Base-by-base conservation (phyloP, 2,113 vertebrate genomes). In the Carassius carassius region DNA sequence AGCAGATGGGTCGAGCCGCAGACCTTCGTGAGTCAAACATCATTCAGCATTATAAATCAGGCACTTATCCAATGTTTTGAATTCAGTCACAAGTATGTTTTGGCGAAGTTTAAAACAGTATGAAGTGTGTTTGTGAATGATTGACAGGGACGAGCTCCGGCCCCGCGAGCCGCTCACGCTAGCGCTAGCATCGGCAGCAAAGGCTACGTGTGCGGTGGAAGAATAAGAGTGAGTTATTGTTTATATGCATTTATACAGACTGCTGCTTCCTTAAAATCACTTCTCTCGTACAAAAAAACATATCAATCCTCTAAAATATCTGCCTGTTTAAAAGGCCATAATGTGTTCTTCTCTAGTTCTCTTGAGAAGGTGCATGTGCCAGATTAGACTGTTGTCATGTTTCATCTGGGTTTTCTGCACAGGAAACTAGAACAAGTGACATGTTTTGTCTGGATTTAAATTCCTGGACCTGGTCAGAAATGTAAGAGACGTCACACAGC, bases 341-440 rank as follows among this genome's bases (percentile, higher is more conserved):
- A 4, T 17, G 14, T 19, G 54, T 56, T 14, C 5, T 54, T 54
- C 51, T 14, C 0, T 51, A 13, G 49, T 5, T 51, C 49, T 16
- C 49, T 51, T 51, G 1, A 51, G 49, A 16, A 51, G 13, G 1
- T 51, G 49, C 25, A 6, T 65, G 25, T 41, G 13, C 5, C 5
- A 7, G 5, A 41, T 41, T 41, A 41, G 37, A 41, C 37, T 41
- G 9, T 6, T 44, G 14, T 65, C 67, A 51, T 37, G n/a, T 87
- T 9, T 69, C 29, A 29, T 29, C 9, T 21, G 11, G 37, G 67
- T 2, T 41, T 56, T 78, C 4, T 94, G 93, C 84, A 60, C 92
- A 99, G 98, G 96, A 98, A 95, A 97, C 96, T 13, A 95, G 98
- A 86, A 97, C 95, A 88, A 97, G 92, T 91, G 97, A 99, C 89